These are phyloP conservation scores for Ophiodon elongatus DNA, from an alignment of 2,113 vertebrate genomes.

Conservation along the genomic window DNA sequence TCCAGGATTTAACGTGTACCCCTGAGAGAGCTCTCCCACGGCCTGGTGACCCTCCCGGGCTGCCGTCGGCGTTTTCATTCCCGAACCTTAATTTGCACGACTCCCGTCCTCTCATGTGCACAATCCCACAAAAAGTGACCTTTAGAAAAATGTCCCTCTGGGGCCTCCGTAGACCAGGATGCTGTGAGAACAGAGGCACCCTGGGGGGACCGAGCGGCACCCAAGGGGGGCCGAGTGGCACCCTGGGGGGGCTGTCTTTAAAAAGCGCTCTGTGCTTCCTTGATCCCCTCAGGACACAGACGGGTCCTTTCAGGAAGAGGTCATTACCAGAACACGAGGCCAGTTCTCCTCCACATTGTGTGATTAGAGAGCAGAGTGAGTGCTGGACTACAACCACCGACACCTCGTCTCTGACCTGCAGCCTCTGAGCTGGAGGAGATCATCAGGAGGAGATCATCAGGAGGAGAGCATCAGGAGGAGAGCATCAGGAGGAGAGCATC, in stretches of 20 bases:
- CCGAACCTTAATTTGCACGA: not conserved
- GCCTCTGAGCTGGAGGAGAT: too few species aligned
- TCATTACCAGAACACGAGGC: not conserved
- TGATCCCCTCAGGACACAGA: slow-evolving; percentile 1
- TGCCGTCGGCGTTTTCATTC: slow-evolving; percentile 18
- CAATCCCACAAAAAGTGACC: slow-evolving; percentile 39
- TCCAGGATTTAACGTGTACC: not conserved
- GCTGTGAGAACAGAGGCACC: slow-evolving; percentile 70
- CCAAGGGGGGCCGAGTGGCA: not conserved
- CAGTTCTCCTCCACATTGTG: not conserved
- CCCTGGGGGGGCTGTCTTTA: not conserved
- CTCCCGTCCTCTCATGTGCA: slow-evolving; percentile 5
- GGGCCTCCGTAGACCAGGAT: slow-evolving; percentile 18
- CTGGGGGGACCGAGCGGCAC: too few species aligned
- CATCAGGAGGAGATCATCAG: too few species aligned
- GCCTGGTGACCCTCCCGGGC: slow-evolving; percentile 1
- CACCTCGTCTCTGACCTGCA: not conserved
- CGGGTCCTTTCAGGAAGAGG: not conserved
- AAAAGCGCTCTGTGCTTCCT: not conserved
- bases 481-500: too few species aligned
- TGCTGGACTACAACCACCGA: not conserved
- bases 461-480: too few species aligned
- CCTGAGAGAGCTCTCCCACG: slow-evolving; percentile 5
- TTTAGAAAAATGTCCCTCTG: slow-evolving; percentile 53
- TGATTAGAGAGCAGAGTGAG: not conserved